Percentiles rank a stretch among this genome's conserved stretches.
Conservation (phyloP, 2,797 vertebrate species). For the Eulemur rubriventer region DNA sequence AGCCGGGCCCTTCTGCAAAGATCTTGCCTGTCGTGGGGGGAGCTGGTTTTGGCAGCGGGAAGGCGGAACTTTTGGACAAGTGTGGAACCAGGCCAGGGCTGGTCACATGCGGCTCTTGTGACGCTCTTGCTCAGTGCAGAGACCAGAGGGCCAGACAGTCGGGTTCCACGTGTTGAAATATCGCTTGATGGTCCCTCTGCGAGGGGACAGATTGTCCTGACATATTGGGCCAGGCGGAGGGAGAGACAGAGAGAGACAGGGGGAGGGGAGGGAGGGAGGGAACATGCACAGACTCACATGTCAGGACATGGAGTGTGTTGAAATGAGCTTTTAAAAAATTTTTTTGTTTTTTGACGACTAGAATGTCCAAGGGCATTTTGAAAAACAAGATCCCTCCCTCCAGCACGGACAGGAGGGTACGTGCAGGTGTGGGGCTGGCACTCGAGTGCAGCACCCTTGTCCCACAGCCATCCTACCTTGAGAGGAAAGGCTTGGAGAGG, state of each 20-base stretch:
- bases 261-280: not conserved
- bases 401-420: not conserved
- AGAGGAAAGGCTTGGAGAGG: not conserved
- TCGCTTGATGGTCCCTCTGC: not conserved
- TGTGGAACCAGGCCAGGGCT: not conserved
- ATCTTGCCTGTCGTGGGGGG: not conserved
- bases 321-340: not conserved
- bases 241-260: not conserved
- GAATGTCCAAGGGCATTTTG: not conserved
- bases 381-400: not conserved
- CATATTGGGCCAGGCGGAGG: not conserved
- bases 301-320: not conserved
- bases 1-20: not conserved
- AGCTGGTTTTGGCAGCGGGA: not conserved
- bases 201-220: not conserved
- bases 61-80: not conserved
- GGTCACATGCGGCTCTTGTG: not conserved
- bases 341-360: not conserved
- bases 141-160: not conserved
- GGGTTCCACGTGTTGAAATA: not conserved
- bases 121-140: not conserved
- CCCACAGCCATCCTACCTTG: not conserved
- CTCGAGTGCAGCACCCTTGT: fast-evolving
- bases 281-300: not conserved
- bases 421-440: not conserved